These are phyloP conservation scores for Emydocephalus ijimae DNA, from an alignment of 2,113 vertebrate species.

Conservation along the genomic window DNA sequence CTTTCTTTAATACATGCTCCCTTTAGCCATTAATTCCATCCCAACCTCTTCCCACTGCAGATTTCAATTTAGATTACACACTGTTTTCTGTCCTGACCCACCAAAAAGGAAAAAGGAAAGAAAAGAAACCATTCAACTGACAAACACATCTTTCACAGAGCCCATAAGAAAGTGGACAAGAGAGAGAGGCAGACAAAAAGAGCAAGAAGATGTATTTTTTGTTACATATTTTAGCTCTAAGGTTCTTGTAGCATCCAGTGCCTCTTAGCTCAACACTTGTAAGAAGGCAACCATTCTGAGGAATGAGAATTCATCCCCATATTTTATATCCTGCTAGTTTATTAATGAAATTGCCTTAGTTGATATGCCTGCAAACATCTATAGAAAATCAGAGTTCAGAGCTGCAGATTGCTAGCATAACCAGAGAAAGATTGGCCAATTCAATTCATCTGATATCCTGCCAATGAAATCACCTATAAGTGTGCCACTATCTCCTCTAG, in stretches of 20 bases:
- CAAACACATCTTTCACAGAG: not conserved
- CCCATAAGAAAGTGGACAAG: not conserved
- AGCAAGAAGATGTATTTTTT: not conserved
- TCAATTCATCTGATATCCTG: not conserved
- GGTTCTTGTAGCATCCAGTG: too few relatives aligned
- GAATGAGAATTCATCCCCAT: not conserved
- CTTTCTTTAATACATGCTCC: not conserved
- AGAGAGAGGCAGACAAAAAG: too few relatives aligned
- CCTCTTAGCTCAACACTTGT: not conserved
- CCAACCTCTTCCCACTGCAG: not conserved
- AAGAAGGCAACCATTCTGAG: not conserved
- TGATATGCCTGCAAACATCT: not conserved
- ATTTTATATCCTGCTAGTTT: not conserved
- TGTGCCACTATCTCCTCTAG: not conserved
- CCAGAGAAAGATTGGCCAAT: not conserved
- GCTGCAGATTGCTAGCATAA: not conserved
- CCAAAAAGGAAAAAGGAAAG: not conserved
- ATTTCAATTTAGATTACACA: constrained; percentile 24
- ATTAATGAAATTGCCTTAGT: not conserved
- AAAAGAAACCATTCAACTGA: not conserved
- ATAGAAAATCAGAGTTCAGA: not conserved
- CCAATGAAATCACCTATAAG: not conserved
- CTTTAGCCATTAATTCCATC: not conserved
- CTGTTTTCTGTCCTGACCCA: not conserved
- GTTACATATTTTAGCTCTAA: not conserved